Evolutionary conservation across 2,888 invertebrate species (phyloP).

Genomic region (Malachius bipustulatus): DNA sequence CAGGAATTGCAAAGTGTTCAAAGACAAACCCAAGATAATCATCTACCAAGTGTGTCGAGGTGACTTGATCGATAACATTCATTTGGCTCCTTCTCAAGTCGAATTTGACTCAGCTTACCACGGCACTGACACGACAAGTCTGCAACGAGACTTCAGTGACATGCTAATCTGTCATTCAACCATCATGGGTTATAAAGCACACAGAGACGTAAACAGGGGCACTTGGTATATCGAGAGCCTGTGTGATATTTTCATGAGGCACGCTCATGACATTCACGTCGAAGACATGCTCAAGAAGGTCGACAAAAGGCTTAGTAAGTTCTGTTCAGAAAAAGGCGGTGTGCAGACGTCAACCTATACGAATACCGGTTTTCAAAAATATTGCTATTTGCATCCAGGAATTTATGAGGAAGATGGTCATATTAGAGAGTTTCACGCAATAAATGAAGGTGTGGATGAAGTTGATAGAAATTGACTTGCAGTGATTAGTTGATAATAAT

Average conservation of each 20-base stretch:
- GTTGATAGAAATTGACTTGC: too few relatives aligned
- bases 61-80: slow-evolving; percentile 15
- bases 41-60: slow-evolving; percentile 59
- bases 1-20: slow-evolving; percentile 41
- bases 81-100: slow-evolving; percentile 3
- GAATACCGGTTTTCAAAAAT: slow-evolving; percentile 48
- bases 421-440: background rate
- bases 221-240: slow-evolving; percentile 60
- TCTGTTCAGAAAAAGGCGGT: slow-evolving; percentile 29
- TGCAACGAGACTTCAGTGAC: slow-evolving; percentile 38
- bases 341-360: slow-evolving; percentile 50
- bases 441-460: too few relatives aligned
- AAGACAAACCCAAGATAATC: slow-evolving; percentile 55
- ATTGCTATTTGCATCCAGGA: slow-evolving; percentile 57
- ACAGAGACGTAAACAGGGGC: slow-evolving; percentile 46
- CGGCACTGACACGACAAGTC: background rate
- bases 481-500: too few relatives aligned
- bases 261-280: slow-evolving; percentile 49
- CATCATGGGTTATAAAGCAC: slow-evolving; percentile 43
- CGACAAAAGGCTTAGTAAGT: slow-evolving; percentile 38
- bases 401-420: slow-evolving; percentile 34
- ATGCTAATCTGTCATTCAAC: slow-evolving; percentile 44
- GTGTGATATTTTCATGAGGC: slow-evolving; percentile 50
- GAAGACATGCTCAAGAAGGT: slow-evolving; percentile 52
- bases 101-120: slow-evolving; percentile 12